Evolutionary conservation across 2,113 vertebrate species (phyloP).

Genomic region (Ptyas mucosa): DNA sequence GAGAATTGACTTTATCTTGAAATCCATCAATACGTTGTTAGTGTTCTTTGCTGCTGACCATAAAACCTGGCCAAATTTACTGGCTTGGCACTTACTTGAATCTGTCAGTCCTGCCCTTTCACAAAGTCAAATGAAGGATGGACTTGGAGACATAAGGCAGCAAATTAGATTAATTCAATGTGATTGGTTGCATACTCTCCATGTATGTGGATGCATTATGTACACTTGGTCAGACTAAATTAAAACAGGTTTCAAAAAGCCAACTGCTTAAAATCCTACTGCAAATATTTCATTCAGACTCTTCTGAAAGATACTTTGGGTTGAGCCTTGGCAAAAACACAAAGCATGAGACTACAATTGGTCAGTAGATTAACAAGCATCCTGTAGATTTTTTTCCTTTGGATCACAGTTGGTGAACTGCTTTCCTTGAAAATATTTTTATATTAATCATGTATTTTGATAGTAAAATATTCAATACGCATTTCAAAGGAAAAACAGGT

Average conservation of each 20-base stretch:
- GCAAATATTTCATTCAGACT: neutral
- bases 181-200: neutral
- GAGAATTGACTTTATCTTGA: conserved; percentile 34
- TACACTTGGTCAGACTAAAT: neutral
- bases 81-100: neutral
- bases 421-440: neutral
- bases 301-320: neutral
- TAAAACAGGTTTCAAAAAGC: neutral
- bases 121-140: neutral
- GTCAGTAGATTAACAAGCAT: neutral
- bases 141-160: neutral
- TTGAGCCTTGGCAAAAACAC: neutral
- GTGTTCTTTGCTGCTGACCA: neutral
- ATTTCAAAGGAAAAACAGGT: neutral
- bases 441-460: neutral
- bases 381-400: neutral
- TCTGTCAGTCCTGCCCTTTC: neutral
- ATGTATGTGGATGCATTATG: neutral
- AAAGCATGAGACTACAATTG: neutral
- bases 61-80: neutral
- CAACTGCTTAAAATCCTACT: neutral
- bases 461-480: neutral
- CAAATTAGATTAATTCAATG: neutral
- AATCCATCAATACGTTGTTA: conserved; percentile 36
- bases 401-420: neutral